phyloP scores from a whole-genome alignment of 1,140 invertebrate species.

The Sycobia sp. region DNA sequence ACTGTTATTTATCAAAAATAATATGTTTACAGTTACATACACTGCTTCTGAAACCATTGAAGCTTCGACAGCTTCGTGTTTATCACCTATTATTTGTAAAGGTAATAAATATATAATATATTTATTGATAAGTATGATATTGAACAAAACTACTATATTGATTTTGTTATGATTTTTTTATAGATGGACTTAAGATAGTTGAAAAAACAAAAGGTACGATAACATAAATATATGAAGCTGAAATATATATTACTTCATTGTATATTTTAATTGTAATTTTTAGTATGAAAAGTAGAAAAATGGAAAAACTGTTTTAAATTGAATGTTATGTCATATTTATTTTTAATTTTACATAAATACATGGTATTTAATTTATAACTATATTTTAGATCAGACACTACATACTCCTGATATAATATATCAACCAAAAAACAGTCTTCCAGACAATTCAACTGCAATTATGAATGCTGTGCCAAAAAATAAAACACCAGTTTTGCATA shows the following conservation, averaged over 20 bases:
- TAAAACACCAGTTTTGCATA: not conserved
- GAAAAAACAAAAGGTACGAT: too few relatives aligned
- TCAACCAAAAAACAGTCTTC: not conserved
- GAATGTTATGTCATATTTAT: too few relatives aligned
- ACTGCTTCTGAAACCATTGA: slow-evolving; percentile 9
- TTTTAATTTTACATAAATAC: too few relatives aligned
- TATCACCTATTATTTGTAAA: slow-evolving; percentile 26
- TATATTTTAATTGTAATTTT: too few relatives aligned
- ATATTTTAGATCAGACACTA: slow-evolving; percentile 25
- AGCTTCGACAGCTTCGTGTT: not conserved
- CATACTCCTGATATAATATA: slow-evolving; percentile 17
- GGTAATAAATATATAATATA: slow-evolving; percentile 2
- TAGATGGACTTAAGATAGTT: too few relatives aligned
- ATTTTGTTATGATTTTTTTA: too few relatives aligned
- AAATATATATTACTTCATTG: too few relatives aligned
- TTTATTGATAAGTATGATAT: not conserved
- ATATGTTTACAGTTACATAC: slow-evolving; percentile 8
- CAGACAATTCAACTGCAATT: not conserved
- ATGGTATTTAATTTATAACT: not conserved
- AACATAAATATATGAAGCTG: too few relatives aligned
- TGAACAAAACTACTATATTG: not conserved
- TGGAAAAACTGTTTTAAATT: too few relatives aligned
- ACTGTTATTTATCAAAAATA: not conserved
- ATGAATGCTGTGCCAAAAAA: not conserved
- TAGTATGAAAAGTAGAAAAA: too few relatives aligned